Conservation (phyloP, 2,888 invertebrate genomes). For the Tuta absoluta region DNA sequence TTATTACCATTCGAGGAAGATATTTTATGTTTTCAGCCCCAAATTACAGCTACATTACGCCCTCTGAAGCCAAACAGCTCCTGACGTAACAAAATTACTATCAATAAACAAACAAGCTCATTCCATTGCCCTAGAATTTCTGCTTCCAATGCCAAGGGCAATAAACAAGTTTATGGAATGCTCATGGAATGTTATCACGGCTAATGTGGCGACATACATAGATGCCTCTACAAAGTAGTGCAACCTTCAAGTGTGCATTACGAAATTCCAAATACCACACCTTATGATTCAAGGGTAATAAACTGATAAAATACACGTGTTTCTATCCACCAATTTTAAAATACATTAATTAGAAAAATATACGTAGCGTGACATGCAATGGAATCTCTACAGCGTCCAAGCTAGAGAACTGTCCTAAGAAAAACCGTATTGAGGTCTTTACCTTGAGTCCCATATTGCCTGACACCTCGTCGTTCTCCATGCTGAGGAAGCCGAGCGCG, state of each 20-base stretch:
- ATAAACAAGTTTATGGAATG: constrained; percentile 20
- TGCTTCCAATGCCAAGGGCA: constrained; percentile 23
- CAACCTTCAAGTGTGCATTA: constrained; percentile 1
- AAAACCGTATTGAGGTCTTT: constrained; percentile 26
- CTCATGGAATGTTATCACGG: constrained; percentile 5
- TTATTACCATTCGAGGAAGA: too few relatives aligned
- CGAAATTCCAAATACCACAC: neutral
- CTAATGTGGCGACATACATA: neutral
- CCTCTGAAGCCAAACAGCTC: too few relatives aligned
- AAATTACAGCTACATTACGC: too few relatives aligned
- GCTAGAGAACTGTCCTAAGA: neutral
- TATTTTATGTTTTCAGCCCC: too few relatives aligned
- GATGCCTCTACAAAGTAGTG: neutral
- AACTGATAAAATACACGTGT: neutral
- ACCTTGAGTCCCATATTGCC: constrained; percentile 85
- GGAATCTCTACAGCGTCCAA: neutral
- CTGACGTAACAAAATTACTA: too few relatives aligned
- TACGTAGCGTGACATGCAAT: too few relatives aligned
- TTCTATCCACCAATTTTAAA: neutral
- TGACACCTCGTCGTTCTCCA: constrained; percentile 82
- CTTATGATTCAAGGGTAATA: neutral
- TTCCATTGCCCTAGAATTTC: constrained; percentile 19
- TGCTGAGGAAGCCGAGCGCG: constrained; percentile 83
- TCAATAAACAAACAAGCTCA: too few relatives aligned
- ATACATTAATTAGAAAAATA: neutral